A percentile compares a stretch with the other conserved stretches of the same genome.
Evolutionary conservation across 2,113 vertebrate species (phyloP).

Genomic region (Columba janthina): DNA sequence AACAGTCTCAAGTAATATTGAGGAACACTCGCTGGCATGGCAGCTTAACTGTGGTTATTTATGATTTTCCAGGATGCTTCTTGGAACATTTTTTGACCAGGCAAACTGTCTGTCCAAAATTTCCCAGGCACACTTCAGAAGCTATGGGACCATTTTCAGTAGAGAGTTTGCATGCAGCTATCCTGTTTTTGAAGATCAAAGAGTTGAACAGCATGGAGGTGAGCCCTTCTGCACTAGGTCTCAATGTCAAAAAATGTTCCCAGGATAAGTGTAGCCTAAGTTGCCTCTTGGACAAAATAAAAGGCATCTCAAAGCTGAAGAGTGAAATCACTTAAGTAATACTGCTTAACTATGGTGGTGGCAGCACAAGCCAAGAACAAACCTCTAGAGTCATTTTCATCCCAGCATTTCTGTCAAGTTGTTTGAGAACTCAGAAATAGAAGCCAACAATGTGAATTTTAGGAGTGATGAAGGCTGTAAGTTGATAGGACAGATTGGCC

Average conservation of each 20-base stretch:
- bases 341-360: not conserved
- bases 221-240: not conserved
- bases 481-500: not conserved
- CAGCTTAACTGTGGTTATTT: not conserved
- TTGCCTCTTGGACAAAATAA: not conserved
- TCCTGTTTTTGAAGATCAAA: not conserved
- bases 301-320: not conserved
- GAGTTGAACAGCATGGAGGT: not conserved
- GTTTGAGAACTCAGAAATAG: not conserved
- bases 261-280: not conserved
- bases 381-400: not conserved
- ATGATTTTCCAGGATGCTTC: not conserved
- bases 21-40: not conserved
- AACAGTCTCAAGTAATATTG: not conserved
- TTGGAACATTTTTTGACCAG: not conserved
- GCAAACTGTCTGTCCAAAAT: not conserved
- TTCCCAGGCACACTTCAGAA: not conserved
- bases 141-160: not conserved
- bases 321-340: not conserved
- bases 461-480: not conserved
- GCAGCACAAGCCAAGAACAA: not conserved
- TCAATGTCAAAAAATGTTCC: not conserved
- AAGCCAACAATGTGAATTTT: not conserved
- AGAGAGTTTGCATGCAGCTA: not conserved
- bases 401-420: not conserved